Conservation (phyloP, 1,140 invertebrate species). For the Goniozus legneri region DNA sequence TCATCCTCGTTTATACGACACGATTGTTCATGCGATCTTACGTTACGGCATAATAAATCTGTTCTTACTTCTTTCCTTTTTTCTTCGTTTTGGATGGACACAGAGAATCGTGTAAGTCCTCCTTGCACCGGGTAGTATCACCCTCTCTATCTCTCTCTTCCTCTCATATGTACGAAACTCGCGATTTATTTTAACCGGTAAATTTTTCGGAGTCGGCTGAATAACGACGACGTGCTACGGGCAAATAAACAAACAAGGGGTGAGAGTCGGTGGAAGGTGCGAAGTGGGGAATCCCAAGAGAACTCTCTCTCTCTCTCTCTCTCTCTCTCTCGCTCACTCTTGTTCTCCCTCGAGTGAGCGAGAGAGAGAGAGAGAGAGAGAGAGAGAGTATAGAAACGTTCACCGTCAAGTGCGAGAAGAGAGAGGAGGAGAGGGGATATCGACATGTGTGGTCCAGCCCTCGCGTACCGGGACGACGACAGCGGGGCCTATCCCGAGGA, state of each 20-base stretch:
- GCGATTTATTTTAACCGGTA: too few species aligned
- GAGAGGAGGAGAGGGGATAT: background rate
- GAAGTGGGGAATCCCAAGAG: constrained; percentile 2
- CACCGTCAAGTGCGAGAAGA: background rate
- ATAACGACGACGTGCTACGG: too few species aligned
- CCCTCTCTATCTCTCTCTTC: background rate
- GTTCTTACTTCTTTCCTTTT: background rate
- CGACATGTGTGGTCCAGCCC: constrained; percentile 38
- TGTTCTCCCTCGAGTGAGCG: background rate
- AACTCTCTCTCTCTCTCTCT: constrained; percentile 24
- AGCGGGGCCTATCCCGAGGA: constrained; percentile 36
- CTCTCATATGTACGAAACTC: background rate
- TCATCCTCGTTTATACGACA: background rate
- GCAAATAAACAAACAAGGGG: background rate
- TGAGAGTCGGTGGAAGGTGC: background rate
- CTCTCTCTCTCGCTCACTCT: constrained; percentile 13
- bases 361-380: background rate
- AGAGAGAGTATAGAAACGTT: background rate
- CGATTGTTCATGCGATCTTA: background rate
- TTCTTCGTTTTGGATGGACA: background rate
- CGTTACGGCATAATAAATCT: background rate
- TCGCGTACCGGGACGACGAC: constrained; percentile 26
- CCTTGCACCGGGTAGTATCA: background rate
- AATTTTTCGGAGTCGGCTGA: too few species aligned
- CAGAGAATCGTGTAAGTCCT: background rate